Evolutionary conservation across 2,113 vertebrate species (phyloP).

Genomic region (Beaufortia kweichowensis): DNA sequence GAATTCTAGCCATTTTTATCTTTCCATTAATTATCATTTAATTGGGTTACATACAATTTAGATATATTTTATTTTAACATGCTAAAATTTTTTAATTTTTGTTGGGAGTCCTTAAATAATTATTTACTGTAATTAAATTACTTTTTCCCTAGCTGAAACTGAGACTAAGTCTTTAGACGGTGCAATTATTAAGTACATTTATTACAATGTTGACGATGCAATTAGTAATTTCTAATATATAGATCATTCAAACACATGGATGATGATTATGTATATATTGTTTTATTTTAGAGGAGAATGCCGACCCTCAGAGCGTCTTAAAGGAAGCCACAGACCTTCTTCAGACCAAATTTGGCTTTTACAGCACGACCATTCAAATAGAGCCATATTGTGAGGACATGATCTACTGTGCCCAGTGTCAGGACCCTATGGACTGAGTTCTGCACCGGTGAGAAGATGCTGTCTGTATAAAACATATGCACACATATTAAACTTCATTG

Average conservation of each 20-base stretch:
- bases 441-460: not conserved
- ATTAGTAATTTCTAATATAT: too few species aligned
- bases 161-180: too few species aligned
- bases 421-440: slow-evolving; percentile 77
- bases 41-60: not conserved
- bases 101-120: too few species aligned
- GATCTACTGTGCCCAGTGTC: slow-evolving; percentile 82
- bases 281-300: slow-evolving; percentile 73
- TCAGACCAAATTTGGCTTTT: slow-evolving; percentile 84
- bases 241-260: too few species aligned
- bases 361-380: slow-evolving; percentile 88
- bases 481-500: slow-evolving; percentile 40
- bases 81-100: too few species aligned
- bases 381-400: slow-evolving; percentile 84
- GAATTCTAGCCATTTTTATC: too few species aligned
- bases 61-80: too few species aligned
- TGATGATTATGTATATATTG: too few species aligned
- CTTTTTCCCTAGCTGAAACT: too few species aligned
- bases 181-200: too few species aligned
- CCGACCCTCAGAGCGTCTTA: slow-evolving; percentile 80
- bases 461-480: slow-evolving; percentile 34
- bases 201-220: too few species aligned
- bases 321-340: slow-evolving; percentile 82
- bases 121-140: too few species aligned
- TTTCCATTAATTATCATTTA: not conserved